phyloP scores from a whole-genome alignment of 2,888 invertebrate genomes.

The Pedicia rivosa region DNA sequence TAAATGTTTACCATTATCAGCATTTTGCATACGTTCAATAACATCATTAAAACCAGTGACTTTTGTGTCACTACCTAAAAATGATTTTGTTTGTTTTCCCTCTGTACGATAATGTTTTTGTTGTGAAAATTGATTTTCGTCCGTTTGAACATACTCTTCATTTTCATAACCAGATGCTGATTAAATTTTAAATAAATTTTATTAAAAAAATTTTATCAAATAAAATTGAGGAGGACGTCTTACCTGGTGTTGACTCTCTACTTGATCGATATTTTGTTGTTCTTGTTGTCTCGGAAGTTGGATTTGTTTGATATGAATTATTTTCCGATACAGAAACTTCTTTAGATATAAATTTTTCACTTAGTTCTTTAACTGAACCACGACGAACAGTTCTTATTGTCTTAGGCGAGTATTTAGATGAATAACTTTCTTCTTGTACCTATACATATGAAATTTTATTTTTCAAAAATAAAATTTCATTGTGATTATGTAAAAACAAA shows the following conservation, averaged over 20 bases:
- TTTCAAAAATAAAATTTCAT: too few species aligned
- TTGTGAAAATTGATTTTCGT: conserved; percentile 14
- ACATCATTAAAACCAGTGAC: conserved; percentile 63
- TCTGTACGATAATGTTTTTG: conserved; percentile 18
- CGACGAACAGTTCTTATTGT: conserved; percentile 28
- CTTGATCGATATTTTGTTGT: conserved; percentile 26
- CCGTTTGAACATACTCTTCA: conserved; percentile 15
- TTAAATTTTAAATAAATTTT: conserved; percentile 2
- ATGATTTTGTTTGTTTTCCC: conserved; percentile 33
- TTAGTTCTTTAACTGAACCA: conserved; percentile 59
- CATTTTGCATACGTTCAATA: conserved; percentile 60
- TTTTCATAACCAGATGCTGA: background rate
- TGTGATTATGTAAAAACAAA: too few species aligned
- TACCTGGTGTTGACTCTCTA: conserved; percentile 25
- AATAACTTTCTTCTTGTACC: too few species aligned
- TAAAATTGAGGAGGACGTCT: background rate
- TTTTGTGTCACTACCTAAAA: conserved; percentile 52
- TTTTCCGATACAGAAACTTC: conserved; percentile 17
- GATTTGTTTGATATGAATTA: conserved; percentile 20
- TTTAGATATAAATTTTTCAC: conserved; percentile 63
- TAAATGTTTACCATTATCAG: conserved; percentile 44
- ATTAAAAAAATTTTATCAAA: too few species aligned
- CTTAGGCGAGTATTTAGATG: too few species aligned
- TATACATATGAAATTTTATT: too few species aligned
- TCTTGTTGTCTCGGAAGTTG: conserved; percentile 11